These are phyloP conservation scores for Symphodus melops DNA, from an alignment of 2,113 vertebrate species.

Conservation along the genomic window DNA sequence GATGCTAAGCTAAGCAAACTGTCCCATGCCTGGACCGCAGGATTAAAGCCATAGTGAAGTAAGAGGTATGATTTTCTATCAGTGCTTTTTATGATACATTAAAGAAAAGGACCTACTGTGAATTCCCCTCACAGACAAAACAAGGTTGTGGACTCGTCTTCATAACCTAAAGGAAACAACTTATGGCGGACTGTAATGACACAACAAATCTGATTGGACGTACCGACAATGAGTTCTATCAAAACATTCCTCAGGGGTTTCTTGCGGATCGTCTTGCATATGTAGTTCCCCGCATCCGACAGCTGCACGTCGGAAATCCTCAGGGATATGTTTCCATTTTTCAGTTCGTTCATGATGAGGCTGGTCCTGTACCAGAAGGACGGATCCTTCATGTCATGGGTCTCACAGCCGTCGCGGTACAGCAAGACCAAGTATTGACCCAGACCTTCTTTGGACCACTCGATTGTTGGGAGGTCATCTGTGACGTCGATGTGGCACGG, in stretches of 20 bases:
- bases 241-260: rapidly evolving
- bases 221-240: neutral
- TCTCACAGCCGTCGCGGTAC: slow-evolving; percentile 31
- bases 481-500: neutral
- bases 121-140: too few relatives aligned
- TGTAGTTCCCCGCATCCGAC: neutral
- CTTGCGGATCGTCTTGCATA: rapidly evolving
- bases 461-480: rapidly evolving
- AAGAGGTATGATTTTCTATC: too few relatives aligned
- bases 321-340: neutral
- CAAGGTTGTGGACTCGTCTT: too few relatives aligned
- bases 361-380: neutral
- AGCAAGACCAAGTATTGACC: neutral
- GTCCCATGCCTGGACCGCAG: too few relatives aligned
- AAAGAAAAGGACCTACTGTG: too few relatives aligned
- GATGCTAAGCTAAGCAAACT: too few relatives aligned
- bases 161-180: too few relatives aligned
- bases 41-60: too few relatives aligned
- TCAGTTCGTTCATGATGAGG: neutral
- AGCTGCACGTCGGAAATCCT: neutral
- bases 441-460: slow-evolving; percentile 12
- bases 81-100: too few relatives aligned
- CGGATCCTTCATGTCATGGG: neutral
- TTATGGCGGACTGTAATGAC: too few relatives aligned
- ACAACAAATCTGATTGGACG: neutral